Evolutionary conservation across 2,888 invertebrate species (phyloP).

Genomic region (Pandemis corylana): DNA sequence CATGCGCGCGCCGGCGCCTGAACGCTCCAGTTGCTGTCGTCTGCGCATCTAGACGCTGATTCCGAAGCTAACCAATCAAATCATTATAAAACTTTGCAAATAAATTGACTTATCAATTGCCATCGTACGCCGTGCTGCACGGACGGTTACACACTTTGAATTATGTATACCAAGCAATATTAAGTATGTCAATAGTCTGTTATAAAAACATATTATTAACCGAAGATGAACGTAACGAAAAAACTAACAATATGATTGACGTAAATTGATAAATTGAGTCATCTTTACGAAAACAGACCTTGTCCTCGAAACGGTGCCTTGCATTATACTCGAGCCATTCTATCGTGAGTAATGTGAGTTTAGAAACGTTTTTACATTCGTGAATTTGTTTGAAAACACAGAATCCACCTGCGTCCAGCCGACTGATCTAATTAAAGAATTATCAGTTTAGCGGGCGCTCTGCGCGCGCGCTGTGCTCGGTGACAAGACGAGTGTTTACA

Average conservation of each 20-base stretch:
- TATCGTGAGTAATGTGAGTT: slow-evolving; percentile 16
- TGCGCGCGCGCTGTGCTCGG: slow-evolving; percentile 45
- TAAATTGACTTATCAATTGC: slow-evolving; percentile 22
- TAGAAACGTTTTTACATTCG: slow-evolving; percentile 15
- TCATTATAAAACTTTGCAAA: slow-evolving; percentile 30
- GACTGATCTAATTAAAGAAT: slow-evolving; percentile 66
- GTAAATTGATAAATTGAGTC: slow-evolving; percentile 5
- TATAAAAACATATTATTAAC: slow-evolving; percentile 26
- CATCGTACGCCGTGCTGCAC: slow-evolving; percentile 12
- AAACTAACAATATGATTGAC: slow-evolving; percentile 23
- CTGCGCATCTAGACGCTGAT: slow-evolving; percentile 51
- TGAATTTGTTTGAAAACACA: slow-evolving; percentile 28
- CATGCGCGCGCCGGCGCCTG: slow-evolving; percentile 66
- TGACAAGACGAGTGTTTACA: slow-evolving; percentile 39
- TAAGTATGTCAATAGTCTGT: slow-evolving; percentile 13
- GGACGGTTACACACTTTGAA: slow-evolving; percentile 20
- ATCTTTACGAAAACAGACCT: slow-evolving; percentile 18
- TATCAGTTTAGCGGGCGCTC: slow-evolving; percentile 61
- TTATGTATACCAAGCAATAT: slow-evolving; percentile 17
- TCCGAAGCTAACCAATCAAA: slow-evolving; percentile 31
- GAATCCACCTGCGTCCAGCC: slow-evolving; percentile 42
- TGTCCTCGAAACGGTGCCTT: background rate
- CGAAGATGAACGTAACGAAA: slow-evolving; percentile 2
- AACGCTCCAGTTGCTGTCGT: slow-evolving; percentile 75
- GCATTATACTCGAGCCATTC: slow-evolving; percentile 6